Evolutionary conservation across 1,140 invertebrate species (phyloP), one percentile per base, ranked within the genome.

Genomic region (Drosophila ironensis): DNA sequence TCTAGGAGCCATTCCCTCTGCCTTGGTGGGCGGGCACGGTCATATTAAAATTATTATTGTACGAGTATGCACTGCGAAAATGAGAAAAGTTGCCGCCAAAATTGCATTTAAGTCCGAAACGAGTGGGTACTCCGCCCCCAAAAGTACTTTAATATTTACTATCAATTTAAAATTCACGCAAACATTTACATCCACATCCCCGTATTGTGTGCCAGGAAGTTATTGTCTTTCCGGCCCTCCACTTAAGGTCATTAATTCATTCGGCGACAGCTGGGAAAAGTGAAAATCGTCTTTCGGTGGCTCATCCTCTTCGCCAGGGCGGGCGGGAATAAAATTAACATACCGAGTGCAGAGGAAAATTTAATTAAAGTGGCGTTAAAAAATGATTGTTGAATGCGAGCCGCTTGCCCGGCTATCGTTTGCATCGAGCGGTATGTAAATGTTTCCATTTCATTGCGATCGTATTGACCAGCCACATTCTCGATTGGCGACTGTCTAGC

Each of bases 31-130:
- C 24, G 50, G 67, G 69, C 72, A 72, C 60, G 77, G 56, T 54
- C 69, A 73, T 84, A 77, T 84, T 82, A 70, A 77, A 81, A 77
- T 82, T 72, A 77, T 72, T 77, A 72, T 47, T 72, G 72, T 59
- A n/a, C n/a, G n/a, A 51, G 76, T 56, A 50, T 72, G 57, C 53
- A 54, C 30, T 27, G 20, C 30, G 45, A 50, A 72, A 81, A 81
- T 81, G 72, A 81, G 61, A 76, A 81, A 82, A 81, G 77, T 81
- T 81, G 51, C 38, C 45, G 35, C 4, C 40, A 59, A 75, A 75
- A 63, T 73, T 73, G 47, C 56, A 73, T 80, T 78, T 78, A 51
- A 78, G 63, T 63, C 8, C 11, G 25, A 6, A 42, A 30, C n/a
- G n/a, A n/a, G n/a, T n/a, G n/a, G n/a, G n/a, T n/a, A n/a, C 8